These are phyloP conservation scores for Palythoa grandiflora DNA, from an alignment of 92 coral and sea anemone species.

Conservation along the genomic window DNA sequence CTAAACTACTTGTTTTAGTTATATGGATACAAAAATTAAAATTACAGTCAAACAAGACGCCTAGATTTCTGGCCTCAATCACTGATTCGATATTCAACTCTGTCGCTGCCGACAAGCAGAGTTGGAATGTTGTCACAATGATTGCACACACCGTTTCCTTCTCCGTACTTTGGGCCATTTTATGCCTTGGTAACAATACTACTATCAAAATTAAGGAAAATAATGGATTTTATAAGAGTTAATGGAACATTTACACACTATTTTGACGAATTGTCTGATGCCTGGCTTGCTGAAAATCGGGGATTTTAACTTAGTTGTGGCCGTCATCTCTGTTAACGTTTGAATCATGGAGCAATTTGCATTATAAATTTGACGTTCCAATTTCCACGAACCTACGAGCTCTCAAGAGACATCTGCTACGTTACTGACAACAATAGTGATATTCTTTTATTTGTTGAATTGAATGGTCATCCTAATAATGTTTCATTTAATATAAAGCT, in stretches of 20 bases:
- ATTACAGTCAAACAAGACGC: too few relatives aligned
- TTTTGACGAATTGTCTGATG: constrained; percentile 42
- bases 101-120: too few relatives aligned
- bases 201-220: constrained; percentile 47
- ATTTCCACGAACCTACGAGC: constrained; percentile 50
- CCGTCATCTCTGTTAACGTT: constrained; percentile 48
- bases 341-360: constrained; percentile 52
- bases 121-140: neutral
- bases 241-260: constrained; percentile 40
- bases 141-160: constrained; percentile 47
- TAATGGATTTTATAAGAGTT: constrained; percentile 27
- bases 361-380: constrained; percentile 38
- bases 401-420: constrained; percentile 45
- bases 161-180: constrained; percentile 56
- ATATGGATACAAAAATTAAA: too few relatives aligned
- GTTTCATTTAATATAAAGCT: too few relatives aligned
- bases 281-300: constrained; percentile 55
- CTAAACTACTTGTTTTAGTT: too few relatives aligned
- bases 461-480: neutral
- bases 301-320: constrained; percentile 40
- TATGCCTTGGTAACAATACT: constrained; percentile 36
- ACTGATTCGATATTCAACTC: too few relatives aligned
- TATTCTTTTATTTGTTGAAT: constrained; percentile 45
- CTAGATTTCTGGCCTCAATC: too few relatives aligned
- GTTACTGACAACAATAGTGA: constrained; percentile 39